Percentiles rank a stretch among this genome's conserved stretches.
Conservation (phyloP, 2,113 vertebrate species). For the Scophthalmus maximus region DNA sequence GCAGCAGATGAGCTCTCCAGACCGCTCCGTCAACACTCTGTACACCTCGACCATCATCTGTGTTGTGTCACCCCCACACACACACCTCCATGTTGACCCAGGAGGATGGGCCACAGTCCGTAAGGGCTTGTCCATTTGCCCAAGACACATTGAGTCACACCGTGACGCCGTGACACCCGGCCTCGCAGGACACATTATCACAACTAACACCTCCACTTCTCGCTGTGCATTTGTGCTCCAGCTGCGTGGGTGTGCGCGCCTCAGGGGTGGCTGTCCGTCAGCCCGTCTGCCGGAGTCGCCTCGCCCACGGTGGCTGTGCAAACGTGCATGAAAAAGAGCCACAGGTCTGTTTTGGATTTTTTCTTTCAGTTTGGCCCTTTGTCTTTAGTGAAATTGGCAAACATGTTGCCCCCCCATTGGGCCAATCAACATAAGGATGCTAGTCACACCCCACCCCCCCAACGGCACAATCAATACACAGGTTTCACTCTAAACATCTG, state of each 20-base stretch:
- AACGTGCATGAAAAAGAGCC: not conserved
- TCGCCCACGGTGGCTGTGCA: not conserved
- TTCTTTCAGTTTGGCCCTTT: not conserved
- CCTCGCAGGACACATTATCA: slow-evolving; percentile 7
- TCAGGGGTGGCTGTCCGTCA: slow-evolving; percentile 30
- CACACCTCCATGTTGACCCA: slow-evolving; percentile 65
- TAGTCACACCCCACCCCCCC: slow-evolving; percentile 8
- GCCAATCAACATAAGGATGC: slow-evolving; percentile 51
- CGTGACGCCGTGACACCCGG: slow-evolving; percentile 22
- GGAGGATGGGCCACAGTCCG: slow-evolving; percentile 23
- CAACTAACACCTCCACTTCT: slow-evolving; percentile 20
- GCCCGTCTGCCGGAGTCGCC: not conserved
- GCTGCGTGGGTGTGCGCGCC: slow-evolving; percentile 18
- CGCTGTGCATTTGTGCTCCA: slow-evolving; percentile 42
- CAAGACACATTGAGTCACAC: not conserved
- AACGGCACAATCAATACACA: slow-evolving; percentile 50
- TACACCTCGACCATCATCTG: slow-evolving; percentile 31
- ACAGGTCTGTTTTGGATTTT: not conserved
- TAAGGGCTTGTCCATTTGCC: slow-evolving; percentile 64
- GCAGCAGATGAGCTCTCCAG: slow-evolving; percentile 14
- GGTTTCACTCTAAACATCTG: slow-evolving; percentile 65
- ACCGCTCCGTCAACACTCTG: slow-evolving; percentile 17
- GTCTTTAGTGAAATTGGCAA: slow-evolving; percentile 49
- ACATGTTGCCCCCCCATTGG: slow-evolving; percentile 1
- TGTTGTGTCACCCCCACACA: slow-evolving; percentile 26